Evolutionary conservation across 2,113 vertebrate species (phyloP).

Genomic region (Noctilio leporinus): DNA sequence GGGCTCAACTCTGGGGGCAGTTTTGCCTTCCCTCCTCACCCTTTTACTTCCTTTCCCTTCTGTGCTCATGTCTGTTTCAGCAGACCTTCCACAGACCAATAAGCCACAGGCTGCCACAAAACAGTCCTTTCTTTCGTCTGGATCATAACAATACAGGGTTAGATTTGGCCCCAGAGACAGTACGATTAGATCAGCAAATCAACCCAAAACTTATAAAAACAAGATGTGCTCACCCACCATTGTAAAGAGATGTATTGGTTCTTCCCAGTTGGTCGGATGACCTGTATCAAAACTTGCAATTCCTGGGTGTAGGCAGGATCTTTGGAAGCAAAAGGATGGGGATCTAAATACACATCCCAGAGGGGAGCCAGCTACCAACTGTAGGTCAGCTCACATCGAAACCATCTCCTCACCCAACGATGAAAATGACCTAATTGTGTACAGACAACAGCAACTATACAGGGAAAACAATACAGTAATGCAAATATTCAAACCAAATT

Average conservation of each 20-base stretch:
- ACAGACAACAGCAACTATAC: slow-evolving; percentile 47
- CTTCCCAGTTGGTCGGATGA: neutral
- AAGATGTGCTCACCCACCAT: slow-evolving; percentile 16
- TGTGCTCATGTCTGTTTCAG: neutral
- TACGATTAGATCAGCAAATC: neutral
- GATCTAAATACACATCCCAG: neutral
- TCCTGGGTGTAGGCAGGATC: neutral
- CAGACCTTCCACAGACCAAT: neutral
- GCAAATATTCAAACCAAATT: slow-evolving; percentile 66
- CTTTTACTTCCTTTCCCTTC: neutral
- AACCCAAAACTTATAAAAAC: neutral
- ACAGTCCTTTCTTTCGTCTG: neutral
- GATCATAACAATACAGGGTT: neutral
- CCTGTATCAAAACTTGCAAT: neutral
- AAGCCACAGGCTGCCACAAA: neutral
- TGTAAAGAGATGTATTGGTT: neutral
- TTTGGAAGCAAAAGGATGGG: neutral
- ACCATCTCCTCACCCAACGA: slow-evolving; percentile 34
- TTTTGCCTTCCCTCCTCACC: neutral
- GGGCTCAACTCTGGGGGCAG: neutral
- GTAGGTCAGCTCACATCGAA: slow-evolving; percentile 26
- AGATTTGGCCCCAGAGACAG: neutral
- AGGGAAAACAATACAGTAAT: slow-evolving; percentile 64
- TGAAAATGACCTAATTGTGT: slow-evolving; percentile 59
- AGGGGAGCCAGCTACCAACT: neutral